phyloP scores from a whole-genome alignment of 2,888 invertebrate genomes.

The Noctuana brunneofusca region DNA sequence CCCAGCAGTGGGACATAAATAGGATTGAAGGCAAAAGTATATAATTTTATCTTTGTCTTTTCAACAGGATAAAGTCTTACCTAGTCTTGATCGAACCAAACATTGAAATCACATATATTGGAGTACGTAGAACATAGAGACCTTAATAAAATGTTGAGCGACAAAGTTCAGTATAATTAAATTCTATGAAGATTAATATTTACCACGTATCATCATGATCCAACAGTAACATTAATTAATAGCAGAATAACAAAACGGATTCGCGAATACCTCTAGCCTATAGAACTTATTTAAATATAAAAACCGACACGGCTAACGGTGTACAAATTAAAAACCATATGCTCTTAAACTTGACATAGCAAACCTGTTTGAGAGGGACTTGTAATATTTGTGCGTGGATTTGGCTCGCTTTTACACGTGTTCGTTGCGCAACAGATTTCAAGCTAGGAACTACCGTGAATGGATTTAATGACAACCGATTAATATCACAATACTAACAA shows the following conservation, averaged over 20 bases:
- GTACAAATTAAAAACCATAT: conserved; percentile 34
- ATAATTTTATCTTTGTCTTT: too few relatives aligned
- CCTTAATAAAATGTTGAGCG: too few relatives aligned
- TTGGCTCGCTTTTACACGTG: conserved; percentile 12
- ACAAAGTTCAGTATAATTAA: too few relatives aligned
- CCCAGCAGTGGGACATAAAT: too few relatives aligned
- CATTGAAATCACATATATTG: too few relatives aligned
- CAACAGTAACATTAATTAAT: neutral
- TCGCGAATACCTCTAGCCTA: neutral
- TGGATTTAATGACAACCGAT: neutral
- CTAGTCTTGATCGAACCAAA: too few relatives aligned
- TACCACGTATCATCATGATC: neutral
- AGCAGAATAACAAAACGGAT: neutral
- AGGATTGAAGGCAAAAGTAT: too few relatives aligned
- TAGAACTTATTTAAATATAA: neutral
- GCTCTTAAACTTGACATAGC: conserved; percentile 45
- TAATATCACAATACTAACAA: neutral
- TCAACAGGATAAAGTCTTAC: too few relatives aligned
- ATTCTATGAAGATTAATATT: too few relatives aligned
- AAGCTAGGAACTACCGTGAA: neutral
- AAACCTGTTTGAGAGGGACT: conserved; percentile 20
- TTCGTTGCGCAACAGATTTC: conserved; percentile 6
- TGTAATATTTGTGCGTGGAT: conserved; percentile 8
- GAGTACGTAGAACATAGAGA: too few relatives aligned
- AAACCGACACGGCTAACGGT: conserved; percentile 12